Base-by-base conservation (phyloP, 2,888 invertebrate genomes). In the Oscheius sp. region DNA sequence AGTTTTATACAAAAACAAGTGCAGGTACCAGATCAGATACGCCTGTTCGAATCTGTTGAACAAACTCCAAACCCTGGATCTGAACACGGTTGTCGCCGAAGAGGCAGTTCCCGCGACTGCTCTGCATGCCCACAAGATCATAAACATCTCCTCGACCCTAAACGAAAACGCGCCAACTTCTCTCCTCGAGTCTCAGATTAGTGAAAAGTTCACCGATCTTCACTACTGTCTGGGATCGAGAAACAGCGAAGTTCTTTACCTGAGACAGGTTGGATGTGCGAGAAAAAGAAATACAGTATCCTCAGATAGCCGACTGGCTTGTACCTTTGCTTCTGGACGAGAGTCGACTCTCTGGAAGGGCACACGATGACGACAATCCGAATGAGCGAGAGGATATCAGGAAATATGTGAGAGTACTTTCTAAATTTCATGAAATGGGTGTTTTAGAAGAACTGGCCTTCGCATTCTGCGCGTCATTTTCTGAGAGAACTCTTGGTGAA, bases 401-500 rank as follows among this genome's bases (percentile, higher is more conserved):
- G 11, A 72, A 72, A 51, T 62, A 58, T 70, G 57, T 59, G 35
- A 57, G 42, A 42, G 42, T 5, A 7, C 3, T 42, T 42, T 3
- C 7, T 5, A 42, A 42, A 42, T 21, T 21, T 21, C 21, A 42
- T 29, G 35, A 32, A 13, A 65, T 11, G 10, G 48, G n/a, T 11
- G 2, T 57, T 58, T 37, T 53, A 77, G 73, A 60, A 78, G 47
- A 71, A 78, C 21, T 88, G 88, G 88, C 87, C 88, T 0, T 83
- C 85, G 29, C 85, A 86, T 33, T 79, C 84, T 7, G 77, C 79
- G 55, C 83, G 87, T 42, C 84, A 84, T 57, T 84, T 89, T 37
- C 57, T 88, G 13, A 82, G 86, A 35, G 88, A 89, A 80, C 73
- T 89, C 51, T 50, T 88, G 9, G 76, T 84, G 21, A 85, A 85